Conservation (phyloP, 2,113 vertebrate genomes). For the Riparia riparia region DNA sequence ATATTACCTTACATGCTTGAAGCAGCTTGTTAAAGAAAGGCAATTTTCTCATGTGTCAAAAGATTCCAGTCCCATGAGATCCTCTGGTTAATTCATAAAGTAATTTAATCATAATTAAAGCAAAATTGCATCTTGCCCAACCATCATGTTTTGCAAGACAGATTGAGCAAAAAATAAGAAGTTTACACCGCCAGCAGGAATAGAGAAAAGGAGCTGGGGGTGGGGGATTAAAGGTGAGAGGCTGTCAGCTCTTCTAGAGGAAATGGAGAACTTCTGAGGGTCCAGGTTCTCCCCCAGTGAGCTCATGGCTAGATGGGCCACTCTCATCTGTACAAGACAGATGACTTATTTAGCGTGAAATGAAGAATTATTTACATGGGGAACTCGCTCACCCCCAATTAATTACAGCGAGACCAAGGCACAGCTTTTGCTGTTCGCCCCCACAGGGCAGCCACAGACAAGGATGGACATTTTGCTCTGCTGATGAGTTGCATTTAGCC, state of each 20-base stretch:
- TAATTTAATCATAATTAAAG: constrained; percentile 72
- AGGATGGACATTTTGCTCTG: rapidly evolving
- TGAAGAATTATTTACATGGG: not conserved
- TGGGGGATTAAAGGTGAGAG: not conserved
- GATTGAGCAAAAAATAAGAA: not conserved
- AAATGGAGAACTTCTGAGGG: not conserved
- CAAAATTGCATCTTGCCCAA: constrained; percentile 35
- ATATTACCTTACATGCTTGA: constrained; percentile 67
- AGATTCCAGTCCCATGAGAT: constrained; percentile 67
- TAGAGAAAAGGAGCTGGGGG: not conserved
- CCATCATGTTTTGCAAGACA: constrained; percentile 36
- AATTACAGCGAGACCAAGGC: not conserved
- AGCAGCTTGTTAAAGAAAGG: constrained; percentile 73
- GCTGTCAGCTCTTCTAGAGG: not conserved
- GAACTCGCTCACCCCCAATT: not conserved
- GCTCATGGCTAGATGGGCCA: not conserved
- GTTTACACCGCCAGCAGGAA: not conserved
- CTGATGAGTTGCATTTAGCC: not conserved
- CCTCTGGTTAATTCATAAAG: constrained; percentile 47
- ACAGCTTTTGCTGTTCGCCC: rapidly evolving
- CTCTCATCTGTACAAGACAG: not conserved
- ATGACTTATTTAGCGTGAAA: not conserved
- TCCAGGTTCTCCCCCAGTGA: rapidly evolving
- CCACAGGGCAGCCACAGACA: not conserved
- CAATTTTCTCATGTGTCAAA: constrained; percentile 59